Percentiles rank a stretch among this genome's conserved stretches.
Conservation (phyloP, 2,888 invertebrate species). For the Cistogaster globosa region DNA sequence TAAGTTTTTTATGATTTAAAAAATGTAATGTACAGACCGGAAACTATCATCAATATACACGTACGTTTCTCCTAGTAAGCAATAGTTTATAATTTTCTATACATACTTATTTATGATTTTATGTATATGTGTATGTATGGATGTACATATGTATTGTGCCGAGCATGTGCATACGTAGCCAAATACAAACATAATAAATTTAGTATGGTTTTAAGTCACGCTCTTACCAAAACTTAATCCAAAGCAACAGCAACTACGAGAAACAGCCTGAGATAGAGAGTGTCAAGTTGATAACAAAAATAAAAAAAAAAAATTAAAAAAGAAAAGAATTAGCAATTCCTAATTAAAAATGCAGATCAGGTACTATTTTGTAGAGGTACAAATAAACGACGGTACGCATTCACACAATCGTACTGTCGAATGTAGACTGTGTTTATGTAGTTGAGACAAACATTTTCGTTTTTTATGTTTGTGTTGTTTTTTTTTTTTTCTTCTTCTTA, state of each 20-base stretch:
- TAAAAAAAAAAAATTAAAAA: slow-evolving; percentile 38
- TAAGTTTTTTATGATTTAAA: slow-evolving; percentile 35
- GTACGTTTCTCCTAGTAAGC: slow-evolving; percentile 42
- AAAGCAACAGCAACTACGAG: slow-evolving; percentile 52
- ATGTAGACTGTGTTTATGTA: neutral
- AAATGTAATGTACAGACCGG: slow-evolving; percentile 59
- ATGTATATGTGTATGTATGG: neutral
- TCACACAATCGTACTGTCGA: slow-evolving; percentile 51
- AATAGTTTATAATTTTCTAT: slow-evolving; percentile 18
- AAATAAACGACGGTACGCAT: slow-evolving; percentile 65
- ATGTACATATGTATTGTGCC: slow-evolving; percentile 11
- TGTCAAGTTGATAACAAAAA: slow-evolving; percentile 60
- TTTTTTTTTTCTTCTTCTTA: slow-evolving; percentile 20
- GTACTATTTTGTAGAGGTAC: slow-evolving; percentile 64
- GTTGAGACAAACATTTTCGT: slow-evolving; percentile 19
- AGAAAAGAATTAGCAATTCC: slow-evolving; percentile 60
- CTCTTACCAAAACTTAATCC: slow-evolving; percentile 54
- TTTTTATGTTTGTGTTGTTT: neutral
- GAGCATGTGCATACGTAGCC: slow-evolving; percentile 12
- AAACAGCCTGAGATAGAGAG: slow-evolving; percentile 48
- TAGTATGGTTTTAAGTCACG: slow-evolving; percentile 48
- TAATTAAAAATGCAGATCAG: slow-evolving; percentile 71
- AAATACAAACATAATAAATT: slow-evolving; percentile 27
- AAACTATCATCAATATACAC: slow-evolving; percentile 63
- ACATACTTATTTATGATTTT: slow-evolving; percentile 24